Evolutionary conservation across 2,888 invertebrate genomes (phyloP).

Genomic region (Fragum sueziense): DNA sequence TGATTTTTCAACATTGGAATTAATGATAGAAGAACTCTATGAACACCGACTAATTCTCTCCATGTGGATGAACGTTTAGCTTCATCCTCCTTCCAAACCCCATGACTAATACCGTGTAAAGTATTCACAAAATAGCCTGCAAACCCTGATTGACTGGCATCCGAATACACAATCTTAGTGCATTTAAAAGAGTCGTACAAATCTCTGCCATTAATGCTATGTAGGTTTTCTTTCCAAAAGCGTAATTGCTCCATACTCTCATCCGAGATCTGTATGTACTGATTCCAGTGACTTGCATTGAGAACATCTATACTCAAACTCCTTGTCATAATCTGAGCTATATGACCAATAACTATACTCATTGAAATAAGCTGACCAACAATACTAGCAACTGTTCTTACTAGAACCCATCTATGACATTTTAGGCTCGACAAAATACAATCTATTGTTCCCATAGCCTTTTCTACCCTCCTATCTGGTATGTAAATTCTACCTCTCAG

Average conservation of each 20-base stretch:
- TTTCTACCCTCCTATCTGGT: slow-evolving; percentile 23
- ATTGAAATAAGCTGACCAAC: slow-evolving; percentile 49
- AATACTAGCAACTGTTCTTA: slow-evolving; percentile 37
- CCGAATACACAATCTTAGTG: slow-evolving; percentile 34
- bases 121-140: slow-evolving; percentile 38
- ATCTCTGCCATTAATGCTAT: slow-evolving; percentile 23
- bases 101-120: slow-evolving; percentile 40
- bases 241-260: slow-evolving; percentile 22
- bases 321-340: slow-evolving; percentile 42
- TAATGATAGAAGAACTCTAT: slow-evolving; percentile 25
- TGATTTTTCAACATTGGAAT: slow-evolving; percentile 11
- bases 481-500: slow-evolving; percentile 19
- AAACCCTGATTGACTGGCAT: slow-evolving; percentile 39
- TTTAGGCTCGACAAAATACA: not conserved
- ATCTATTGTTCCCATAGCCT: slow-evolving; percentile 1
- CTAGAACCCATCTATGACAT: slow-evolving; percentile 27
- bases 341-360: slow-evolving; percentile 46
- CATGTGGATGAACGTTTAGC: slow-evolving; percentile 50
- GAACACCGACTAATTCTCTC: slow-evolving; percentile 35
- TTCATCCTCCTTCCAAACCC: slow-evolving; percentile 46
- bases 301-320: slow-evolving; percentile 34
- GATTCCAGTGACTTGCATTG: slow-evolving; percentile 23
- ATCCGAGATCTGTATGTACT: slow-evolving; percentile 19
- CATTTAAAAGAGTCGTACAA: slow-evolving; percentile 23
- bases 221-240: slow-evolving; percentile 28